Base-by-base conservation (phyloP, 2,113 vertebrate species). In the Climacteris rufus region DNA sequence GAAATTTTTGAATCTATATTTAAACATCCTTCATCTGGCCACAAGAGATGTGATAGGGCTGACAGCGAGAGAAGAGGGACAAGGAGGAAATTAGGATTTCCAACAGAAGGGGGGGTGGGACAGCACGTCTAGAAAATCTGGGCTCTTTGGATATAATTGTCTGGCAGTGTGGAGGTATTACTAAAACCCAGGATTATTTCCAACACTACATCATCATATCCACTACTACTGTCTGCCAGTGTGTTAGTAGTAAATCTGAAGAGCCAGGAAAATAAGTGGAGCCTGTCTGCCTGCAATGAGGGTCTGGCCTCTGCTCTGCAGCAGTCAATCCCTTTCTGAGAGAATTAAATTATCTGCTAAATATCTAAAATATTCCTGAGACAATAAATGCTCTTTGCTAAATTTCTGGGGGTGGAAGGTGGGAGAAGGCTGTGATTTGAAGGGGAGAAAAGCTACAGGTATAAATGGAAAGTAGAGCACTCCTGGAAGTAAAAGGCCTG, bases 71-170 rank as follows among this genome's bases (percentile, higher is more conserved):
- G 59, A 87, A 93, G 80, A 96, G 76, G 79, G 92, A 74, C 71
- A 65, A 30, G 16, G 42, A 93, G 91, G 79, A 93, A 95, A 94
- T 94, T 79, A 95, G 90, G 85, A 87, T 77, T 95, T 96, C 96
- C 94, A 95, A 94, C 98, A 98, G 97, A 97, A 83, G 90, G 96
- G 80, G 94, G 76, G 97, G 98, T 97, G 97, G 97, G 93, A 74
- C 96, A 31, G 88, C 49, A 88, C 92, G 91, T 97, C 94, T 94
- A 92, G 95, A 94, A 97, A 97, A 97, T 93, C 97, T 97, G 97
- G 97, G 95, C 22, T 49, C 52, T 93, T 85, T 97, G 96, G 93
- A 96, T 66, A 39, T 93, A 83, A 97, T 82, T 60, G 84, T 88
- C 94, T 97, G 97, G 98, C 96, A 97, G 50, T 45, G 37, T 11